Conservation (phyloP, 2,113 vertebrate species). For the Megaleporinus macrocephalus region DNA sequence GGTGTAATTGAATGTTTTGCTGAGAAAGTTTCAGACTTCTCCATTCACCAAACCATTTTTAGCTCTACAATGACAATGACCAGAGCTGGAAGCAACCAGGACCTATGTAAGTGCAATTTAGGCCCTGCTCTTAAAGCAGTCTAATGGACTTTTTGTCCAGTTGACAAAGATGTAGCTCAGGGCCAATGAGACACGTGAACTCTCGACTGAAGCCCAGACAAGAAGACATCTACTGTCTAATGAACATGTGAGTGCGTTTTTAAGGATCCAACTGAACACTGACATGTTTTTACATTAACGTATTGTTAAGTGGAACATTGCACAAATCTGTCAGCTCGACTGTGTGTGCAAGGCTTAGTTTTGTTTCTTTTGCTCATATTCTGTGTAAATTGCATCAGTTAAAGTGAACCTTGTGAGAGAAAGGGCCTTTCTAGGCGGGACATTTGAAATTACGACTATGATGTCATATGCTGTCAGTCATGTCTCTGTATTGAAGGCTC, state of each 20-base stretch:
- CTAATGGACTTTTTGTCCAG: not conserved
- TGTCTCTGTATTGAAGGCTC: not conserved
- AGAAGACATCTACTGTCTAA: not conserved
- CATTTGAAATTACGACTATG: not conserved
- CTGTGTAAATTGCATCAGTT: not conserved
- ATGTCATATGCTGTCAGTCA: conserved; percentile 1
- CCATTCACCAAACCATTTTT: not conserved
- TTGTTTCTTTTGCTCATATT: not conserved
- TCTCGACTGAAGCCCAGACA: not conserved
- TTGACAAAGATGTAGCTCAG: not conserved
- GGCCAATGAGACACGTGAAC: not conserved
- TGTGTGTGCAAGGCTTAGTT: not conserved
- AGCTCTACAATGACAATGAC: not conserved
- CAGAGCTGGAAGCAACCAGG: not conserved
- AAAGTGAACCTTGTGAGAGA: not conserved
- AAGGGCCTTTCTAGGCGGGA: not conserved
- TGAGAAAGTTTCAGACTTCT: not conserved
- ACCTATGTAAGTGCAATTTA: not conserved
- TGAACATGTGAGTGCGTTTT: not conserved
- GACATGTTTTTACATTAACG: not conserved
- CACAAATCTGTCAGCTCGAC: not conserved
- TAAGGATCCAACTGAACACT: not conserved
- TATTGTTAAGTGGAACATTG: not conserved
- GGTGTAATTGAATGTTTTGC: conserved; percentile 14
- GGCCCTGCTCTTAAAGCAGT: not conserved